Evolutionary conservation across 2,888 invertebrate species (phyloP).

Genomic region (Thereva unica): DNA sequence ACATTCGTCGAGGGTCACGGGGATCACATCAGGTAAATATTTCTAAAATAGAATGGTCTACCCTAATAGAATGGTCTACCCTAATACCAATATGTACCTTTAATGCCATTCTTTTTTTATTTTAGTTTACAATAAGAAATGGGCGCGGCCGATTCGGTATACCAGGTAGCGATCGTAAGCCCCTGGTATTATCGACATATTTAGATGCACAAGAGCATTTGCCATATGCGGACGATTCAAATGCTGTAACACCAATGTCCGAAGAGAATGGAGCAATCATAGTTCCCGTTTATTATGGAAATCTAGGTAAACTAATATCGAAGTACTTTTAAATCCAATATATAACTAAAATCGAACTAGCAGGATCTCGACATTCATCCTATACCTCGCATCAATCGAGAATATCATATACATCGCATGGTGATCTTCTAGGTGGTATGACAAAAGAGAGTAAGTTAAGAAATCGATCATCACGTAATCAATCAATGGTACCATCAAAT

Average conservation of each 20-base stretch:
- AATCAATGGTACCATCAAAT: slow-evolving; percentile 66
- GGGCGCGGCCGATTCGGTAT: slow-evolving; percentile 77
- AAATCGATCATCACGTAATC: slow-evolving; percentile 74
- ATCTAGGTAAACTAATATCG: slow-evolving; percentile 65
- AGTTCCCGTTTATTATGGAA: slow-evolving; percentile 87
- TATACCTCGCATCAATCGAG: slow-evolving; percentile 94
- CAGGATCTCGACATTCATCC: slow-evolving; percentile 87
- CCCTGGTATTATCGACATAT: slow-evolving; percentile 91
- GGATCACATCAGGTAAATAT: slow-evolving; percentile 75
- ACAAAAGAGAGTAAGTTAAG: slow-evolving; percentile 86
- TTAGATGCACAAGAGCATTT: slow-evolving; percentile 93
- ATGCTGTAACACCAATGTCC: slow-evolving; percentile 96
- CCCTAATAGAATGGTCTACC: neutral
- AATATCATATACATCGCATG: slow-evolving; percentile 92
- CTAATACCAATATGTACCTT: neutral
- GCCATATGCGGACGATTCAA: slow-evolving; percentile 96
- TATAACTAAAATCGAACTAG: neutral
- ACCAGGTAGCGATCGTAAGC: slow-evolving; percentile 87
- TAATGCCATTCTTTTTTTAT: neutral
- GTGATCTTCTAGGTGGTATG: slow-evolving; percentile 79
- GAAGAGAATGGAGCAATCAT: slow-evolving; percentile 96
- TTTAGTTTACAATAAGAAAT: slow-evolving; percentile 81
- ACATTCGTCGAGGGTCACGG: slow-evolving; percentile 84
- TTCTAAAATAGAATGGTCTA: neutral
- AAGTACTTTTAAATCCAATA: slow-evolving; percentile 7